These are phyloP conservation scores for Oscheius sp. DNA, from an alignment of 2,888 invertebrate species.

Conservation along the genomic window DNA sequence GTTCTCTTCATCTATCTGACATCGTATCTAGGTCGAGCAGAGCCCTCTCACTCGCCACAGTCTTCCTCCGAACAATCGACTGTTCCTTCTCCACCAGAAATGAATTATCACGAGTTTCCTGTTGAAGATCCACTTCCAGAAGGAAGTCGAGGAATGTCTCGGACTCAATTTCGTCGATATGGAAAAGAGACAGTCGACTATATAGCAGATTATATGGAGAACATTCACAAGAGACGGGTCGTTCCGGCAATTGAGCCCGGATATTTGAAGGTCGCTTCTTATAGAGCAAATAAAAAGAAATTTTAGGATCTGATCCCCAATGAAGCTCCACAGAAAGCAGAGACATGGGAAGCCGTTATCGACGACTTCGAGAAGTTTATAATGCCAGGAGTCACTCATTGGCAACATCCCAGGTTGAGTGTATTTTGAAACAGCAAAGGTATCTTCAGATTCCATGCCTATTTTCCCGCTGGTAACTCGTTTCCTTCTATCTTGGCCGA, in stretches of 20 bases:
- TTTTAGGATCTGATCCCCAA: conserved; percentile 78
- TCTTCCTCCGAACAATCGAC: conserved; percentile 31
- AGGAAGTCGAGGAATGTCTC: conserved; percentile 53
- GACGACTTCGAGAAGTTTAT: conserved; percentile 86
- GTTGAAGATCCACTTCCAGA: conserved; percentile 39
- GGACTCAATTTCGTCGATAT: conserved; percentile 63
- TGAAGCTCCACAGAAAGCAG: conserved; percentile 83
- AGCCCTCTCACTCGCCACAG: not conserved
- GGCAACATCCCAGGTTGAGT: conserved; percentile 88
- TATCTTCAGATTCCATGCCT: conserved; percentile 86
- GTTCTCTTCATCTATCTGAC: conserved; percentile 29
- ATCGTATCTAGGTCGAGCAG: not conserved
- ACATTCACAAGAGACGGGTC: conserved; percentile 84
- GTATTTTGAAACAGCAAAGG: not conserved
- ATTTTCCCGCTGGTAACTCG: conserved; percentile 96
- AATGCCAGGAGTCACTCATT: conserved; percentile 94
- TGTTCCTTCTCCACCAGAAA: conserved; percentile 42
- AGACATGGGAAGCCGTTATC: conserved; percentile 86
- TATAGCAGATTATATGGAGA: conserved; percentile 88
- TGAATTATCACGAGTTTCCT: conserved; percentile 31
- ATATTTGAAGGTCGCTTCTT: conserved; percentile 78
- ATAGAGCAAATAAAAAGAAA: not conserved
- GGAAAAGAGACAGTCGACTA: conserved; percentile 88
- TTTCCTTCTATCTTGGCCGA: conserved; percentile 96
- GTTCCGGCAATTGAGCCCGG: conserved; percentile 87